A percentile compares a stretch with the other conserved stretches of the same genome.
Evolutionary conservation across 2,888 invertebrate species (phyloP).

Genomic region (Nebria brevicollis): DNA sequence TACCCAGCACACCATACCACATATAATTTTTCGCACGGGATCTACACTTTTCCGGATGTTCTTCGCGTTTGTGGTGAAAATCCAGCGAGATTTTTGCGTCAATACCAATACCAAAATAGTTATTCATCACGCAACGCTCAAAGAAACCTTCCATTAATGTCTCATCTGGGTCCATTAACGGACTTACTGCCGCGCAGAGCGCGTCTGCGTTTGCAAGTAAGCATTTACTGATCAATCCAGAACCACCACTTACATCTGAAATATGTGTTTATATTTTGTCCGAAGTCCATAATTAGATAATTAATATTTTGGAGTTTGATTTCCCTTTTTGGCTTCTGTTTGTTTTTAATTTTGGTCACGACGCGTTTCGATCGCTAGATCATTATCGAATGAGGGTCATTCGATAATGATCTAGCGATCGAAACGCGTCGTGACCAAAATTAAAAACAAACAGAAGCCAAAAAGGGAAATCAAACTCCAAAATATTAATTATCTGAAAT

Average conservation of each 20-base stretch:
- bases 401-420: too few species aligned
- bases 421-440: too few species aligned
- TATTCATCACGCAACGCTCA: conserved; percentile 98
- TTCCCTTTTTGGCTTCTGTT: too few species aligned
- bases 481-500: too few species aligned
- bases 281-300: too few species aligned
- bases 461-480: too few species aligned
- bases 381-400: too few species aligned
- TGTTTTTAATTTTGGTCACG: too few species aligned
- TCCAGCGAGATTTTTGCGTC: conserved; percentile 97
- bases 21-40: conserved; percentile 95
- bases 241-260: conserved; percentile 74
- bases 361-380: too few species aligned
- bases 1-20: conserved; percentile 90
- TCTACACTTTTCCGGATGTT: conserved; percentile 95
- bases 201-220: conserved; percentile 96
- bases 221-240: conserved; percentile 94
- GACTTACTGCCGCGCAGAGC: conserved; percentile 94
- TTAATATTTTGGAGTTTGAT: too few species aligned
- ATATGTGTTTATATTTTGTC: too few species aligned
- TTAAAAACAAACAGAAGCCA: too few species aligned
- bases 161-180: conserved; percentile 92
- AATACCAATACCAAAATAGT: conserved; percentile 98
- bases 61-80: conserved; percentile 96
- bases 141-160: conserved; percentile 87